These are phyloP conservation scores for Dinocampus coccinellae DNA, from an alignment of 2,888 invertebrate species.

Conservation along the genomic window DNA sequence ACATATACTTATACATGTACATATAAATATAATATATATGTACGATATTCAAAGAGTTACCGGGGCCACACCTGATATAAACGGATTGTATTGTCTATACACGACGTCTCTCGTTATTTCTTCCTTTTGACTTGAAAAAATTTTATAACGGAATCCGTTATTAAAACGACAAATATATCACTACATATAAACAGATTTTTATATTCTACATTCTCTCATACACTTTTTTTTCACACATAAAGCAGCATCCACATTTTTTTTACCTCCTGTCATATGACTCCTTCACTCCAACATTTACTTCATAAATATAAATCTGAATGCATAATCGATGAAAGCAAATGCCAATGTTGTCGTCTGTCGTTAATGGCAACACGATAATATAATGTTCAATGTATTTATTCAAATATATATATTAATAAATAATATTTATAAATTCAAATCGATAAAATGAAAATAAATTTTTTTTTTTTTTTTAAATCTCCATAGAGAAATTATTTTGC, in stretches of 20 bases:
- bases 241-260: not conserved
- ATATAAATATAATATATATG: slow-evolving; percentile 20
- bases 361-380: slow-evolving; percentile 21
- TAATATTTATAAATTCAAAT: not conserved
- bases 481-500: too few relatives aligned
- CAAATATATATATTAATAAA: not conserved
- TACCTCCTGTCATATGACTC: slow-evolving; percentile 5
- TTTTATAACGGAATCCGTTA: slow-evolving; percentile 55
- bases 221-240: not conserved
- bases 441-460: not conserved
- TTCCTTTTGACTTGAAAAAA: slow-evolving; percentile 37
- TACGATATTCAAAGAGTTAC: slow-evolving; percentile 27
- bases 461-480: too few relatives aligned
- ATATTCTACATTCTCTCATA: slow-evolving; percentile 14
- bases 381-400: slow-evolving; percentile 18
- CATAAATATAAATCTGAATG: slow-evolving; percentile 65
- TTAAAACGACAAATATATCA: slow-evolving; percentile 54
- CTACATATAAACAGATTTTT: slow-evolving; percentile 21
- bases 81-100: slow-evolving; percentile 44
- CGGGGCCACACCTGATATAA: slow-evolving; percentile 41
- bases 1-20: too few relatives aligned
- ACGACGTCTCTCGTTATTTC: not conserved
- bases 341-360: slow-evolving; percentile 25
- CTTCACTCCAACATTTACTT: slow-evolving; percentile 48
- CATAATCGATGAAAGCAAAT: slow-evolving; percentile 64